Conservation (phyloP, 1,140 invertebrate species). For the Pachyrhynchus sulphureomaculatus region DNA sequence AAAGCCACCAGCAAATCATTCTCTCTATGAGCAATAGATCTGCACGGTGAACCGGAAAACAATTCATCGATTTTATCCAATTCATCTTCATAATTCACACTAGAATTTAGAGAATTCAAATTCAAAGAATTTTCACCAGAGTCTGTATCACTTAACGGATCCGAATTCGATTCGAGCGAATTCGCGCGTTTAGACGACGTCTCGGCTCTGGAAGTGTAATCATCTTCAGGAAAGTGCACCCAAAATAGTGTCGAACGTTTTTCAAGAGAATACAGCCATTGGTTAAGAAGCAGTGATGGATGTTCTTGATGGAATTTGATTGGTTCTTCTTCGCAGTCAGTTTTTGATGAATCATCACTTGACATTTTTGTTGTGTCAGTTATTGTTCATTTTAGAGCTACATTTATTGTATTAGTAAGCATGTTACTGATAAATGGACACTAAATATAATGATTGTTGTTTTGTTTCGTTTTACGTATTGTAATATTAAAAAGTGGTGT, state of each 20-base stretch:
- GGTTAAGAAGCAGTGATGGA: conserved; percentile 27
- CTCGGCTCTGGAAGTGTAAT: conserved; percentile 7
- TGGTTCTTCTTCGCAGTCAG: background rate
- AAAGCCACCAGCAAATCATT: conserved; percentile 47
- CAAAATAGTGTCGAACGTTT: conserved; percentile 43
- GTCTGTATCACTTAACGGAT: conserved; percentile 34
- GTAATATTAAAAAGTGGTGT: too few relatives aligned
- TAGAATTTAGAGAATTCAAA: conserved; percentile 18
- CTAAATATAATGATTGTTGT: too few relatives aligned
- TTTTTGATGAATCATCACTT: background rate
- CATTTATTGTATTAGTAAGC: too few relatives aligned
- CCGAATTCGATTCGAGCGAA: conserved; percentile 39
- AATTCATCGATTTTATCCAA: conserved; percentile 26
- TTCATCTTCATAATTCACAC: conserved; percentile 20
- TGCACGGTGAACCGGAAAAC: conserved; percentile 37
- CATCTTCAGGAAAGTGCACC: conserved; percentile 41
- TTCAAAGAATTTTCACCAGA: conserved; percentile 20
- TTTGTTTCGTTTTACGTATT: too few relatives aligned
- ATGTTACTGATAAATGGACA: too few relatives aligned
- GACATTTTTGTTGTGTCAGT: background rate
- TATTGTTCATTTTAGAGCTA: background rate
- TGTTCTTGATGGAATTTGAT: conserved; percentile 7
- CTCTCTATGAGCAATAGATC: conserved; percentile 48
- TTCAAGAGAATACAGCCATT: conserved; percentile 47
- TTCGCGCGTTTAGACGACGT: conserved; percentile 34